These are phyloP conservation scores for Arrhamphus sclerolepis DNA, from an alignment of 2,797 vertebrate species.

Conservation along the genomic window DNA sequence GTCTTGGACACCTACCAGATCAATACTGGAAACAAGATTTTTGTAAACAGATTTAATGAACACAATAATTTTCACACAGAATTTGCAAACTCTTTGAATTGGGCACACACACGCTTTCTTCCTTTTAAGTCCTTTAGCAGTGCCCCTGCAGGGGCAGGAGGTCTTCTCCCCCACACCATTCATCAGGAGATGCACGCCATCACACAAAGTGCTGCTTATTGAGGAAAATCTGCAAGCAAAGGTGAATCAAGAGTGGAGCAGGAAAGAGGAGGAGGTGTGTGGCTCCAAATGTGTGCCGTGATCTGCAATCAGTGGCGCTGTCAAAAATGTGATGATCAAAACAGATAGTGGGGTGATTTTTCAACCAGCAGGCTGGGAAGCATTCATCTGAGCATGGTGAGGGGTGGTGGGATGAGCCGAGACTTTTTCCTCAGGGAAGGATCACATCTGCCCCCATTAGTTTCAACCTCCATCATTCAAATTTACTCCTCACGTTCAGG, in stretches of 20 bases:
- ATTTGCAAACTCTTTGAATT: too few relatives aligned
- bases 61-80: too few relatives aligned
- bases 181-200: slow-evolving; percentile 64
- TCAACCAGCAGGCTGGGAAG: slow-evolving; percentile 45
- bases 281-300: slow-evolving; percentile 56
- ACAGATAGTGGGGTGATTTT: slow-evolving; percentile 55
- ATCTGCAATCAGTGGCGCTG: slow-evolving; percentile 62
- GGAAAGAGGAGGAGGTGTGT: slow-evolving; percentile 8
- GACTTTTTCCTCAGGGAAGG: slow-evolving; percentile 31
- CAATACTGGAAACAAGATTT: too few relatives aligned
- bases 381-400: slow-evolving; percentile 29
- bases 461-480: slow-evolving; percentile 53
- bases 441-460: slow-evolving; percentile 46
- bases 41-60: too few relatives aligned
- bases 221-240: slow-evolving; percentile 73
- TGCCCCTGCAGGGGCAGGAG: slow-evolving; percentile 62
- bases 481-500: slow-evolving; percentile 34
- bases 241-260: slow-evolving; percentile 49
- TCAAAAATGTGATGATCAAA: slow-evolving; percentile 72
- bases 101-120: slow-evolving; percentile 35
- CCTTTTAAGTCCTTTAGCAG: slow-evolving; percentile 51
- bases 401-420: slow-evolving; percentile 5
- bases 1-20: too few relatives aligned
- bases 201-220: slow-evolving; percentile 67
- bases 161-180: slow-evolving; percentile 48